Evolutionary conservation across 1,140 invertebrate genomes (phyloP), one percentile per base, ranked within the genome.

Genomic region (Zaprionus ornatus): DNA sequence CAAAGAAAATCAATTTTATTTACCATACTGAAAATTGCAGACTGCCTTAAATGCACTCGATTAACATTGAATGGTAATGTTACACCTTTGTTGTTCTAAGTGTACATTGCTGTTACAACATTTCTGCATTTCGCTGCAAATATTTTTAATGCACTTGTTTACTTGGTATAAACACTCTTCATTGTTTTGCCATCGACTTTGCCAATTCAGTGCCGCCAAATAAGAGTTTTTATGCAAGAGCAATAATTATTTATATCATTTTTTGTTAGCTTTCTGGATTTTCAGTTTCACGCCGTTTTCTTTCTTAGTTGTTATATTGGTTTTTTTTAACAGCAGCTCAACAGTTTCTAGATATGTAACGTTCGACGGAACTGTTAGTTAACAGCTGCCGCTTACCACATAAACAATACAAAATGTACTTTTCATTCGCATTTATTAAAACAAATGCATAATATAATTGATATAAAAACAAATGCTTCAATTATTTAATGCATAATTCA

Each of bases 61-160:
- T 23, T 50, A 50, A 50, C 45, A 50, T 19, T 3, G 23, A 6
- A 4, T 21, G 1, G 12, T 10, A 21, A 48, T 48, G 45, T 48
- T 21, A 50, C 45, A 50, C 7, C 10, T 13, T 23, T 50, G 45
- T 50, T 50, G 45, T 19, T 23, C 23, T 12, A 12, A 23, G 45
- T 50, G 45, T 23, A 50, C 45, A 13, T 50, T 50, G 45, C 45
- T 50, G 45, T 50, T 50, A 50, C 19, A 19, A 50, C 19, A 50
- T 50, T 50, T 23, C 10, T 50, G 45, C 45, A 50, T 50, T 50
- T 50, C 4, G 3, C n/a, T 50, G 45, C 45, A 50, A 21, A 23
- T 50, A 19, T 21, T 50, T 21, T 50, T 50, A 4, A 10, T 3
- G 4, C 19, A 50, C 19, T 50, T 50, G 3, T 21, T 23, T 21